Conservation (phyloP, 1,140 invertebrate genomes). For the Metaphire vulgaris region DNA sequence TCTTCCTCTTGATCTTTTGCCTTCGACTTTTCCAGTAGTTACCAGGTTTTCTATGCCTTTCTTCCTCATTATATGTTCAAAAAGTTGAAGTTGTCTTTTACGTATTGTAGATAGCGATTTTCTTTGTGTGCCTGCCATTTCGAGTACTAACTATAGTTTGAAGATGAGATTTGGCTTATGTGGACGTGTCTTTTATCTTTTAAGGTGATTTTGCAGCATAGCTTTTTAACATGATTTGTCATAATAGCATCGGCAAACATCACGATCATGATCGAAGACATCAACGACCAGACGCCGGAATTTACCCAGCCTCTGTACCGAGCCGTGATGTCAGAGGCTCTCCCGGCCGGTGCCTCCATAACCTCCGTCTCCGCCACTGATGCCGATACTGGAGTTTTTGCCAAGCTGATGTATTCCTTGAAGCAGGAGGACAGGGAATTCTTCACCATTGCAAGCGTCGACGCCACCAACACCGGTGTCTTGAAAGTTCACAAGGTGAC, state of each 20-base stretch:
- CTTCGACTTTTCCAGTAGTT: no score
- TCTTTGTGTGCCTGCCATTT: no score
- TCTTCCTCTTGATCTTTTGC: no score
- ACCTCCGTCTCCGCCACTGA: slow-evolving; percentile 5
- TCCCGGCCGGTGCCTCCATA: not conserved
- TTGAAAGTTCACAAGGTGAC: slow-evolving; percentile 9
- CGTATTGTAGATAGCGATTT: no score
- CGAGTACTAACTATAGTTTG: no score
- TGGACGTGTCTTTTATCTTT: no score
- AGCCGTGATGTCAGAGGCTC: not conserved
- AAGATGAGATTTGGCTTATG: no score
- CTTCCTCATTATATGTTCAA: no score
- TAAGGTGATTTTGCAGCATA: no score
- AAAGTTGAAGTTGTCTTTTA: no score
- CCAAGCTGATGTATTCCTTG: slow-evolving; percentile 11
- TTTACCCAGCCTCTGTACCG: slow-evolving; percentile 12
- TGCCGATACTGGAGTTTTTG: slow-evolving; percentile 4
- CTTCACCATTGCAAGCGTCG: slow-evolving; percentile 5
- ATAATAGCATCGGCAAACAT: not conserved
- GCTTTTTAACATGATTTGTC: no score
- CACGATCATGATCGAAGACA: slow-evolving; percentile 9
- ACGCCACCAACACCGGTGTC: slow-evolving; percentile 13
- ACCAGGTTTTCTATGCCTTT: no score
- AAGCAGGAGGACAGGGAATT: not conserved
- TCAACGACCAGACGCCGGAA: slow-evolving; percentile 10